Conservation (phyloP, 53 echinoderm and acorn worm genomes). For the Crossaster papposus region DNA sequence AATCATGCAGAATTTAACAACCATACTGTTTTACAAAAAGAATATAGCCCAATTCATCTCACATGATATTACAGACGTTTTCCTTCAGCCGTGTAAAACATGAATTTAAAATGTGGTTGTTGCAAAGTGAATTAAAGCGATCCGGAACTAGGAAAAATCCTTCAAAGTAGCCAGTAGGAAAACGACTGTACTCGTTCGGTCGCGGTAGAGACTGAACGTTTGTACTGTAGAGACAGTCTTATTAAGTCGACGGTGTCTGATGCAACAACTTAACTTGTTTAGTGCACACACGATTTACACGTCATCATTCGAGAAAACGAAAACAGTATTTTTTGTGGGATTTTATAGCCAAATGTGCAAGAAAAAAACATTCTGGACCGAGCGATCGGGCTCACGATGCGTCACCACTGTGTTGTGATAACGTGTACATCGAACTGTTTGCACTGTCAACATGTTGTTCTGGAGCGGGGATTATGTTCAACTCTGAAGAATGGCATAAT, state of each 20-base stretch:
- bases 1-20: too few relatives aligned
- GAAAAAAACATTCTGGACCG: not conserved
- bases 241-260: not conserved
- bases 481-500: not conserved
- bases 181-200: too few relatives aligned
- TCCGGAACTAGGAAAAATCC: too few relatives aligned
- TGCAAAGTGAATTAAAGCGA: too few relatives aligned
- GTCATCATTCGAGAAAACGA: not conserved
- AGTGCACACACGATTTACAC: not conserved
- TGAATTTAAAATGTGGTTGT: too few relatives aligned
- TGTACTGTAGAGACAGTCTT: too few relatives aligned
- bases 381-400: not conserved
- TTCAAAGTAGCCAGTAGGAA: too few relatives aligned
- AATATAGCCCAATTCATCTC: too few relatives aligned
- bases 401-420: not conserved
- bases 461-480: not conserved
- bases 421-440: not conserved
- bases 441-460: not conserved
- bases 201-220: too few relatives aligned
- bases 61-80: too few relatives aligned
- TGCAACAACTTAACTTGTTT: not conserved
- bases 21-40: too few relatives aligned
- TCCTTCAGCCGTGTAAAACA: too few relatives aligned
- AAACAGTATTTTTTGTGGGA: not conserved
- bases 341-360: not conserved